Percentiles rank a stretch among this genome's conserved stretches.
Conservation (phyloP, 2,888 invertebrate species). For the Adelognathus sp. region DNA sequence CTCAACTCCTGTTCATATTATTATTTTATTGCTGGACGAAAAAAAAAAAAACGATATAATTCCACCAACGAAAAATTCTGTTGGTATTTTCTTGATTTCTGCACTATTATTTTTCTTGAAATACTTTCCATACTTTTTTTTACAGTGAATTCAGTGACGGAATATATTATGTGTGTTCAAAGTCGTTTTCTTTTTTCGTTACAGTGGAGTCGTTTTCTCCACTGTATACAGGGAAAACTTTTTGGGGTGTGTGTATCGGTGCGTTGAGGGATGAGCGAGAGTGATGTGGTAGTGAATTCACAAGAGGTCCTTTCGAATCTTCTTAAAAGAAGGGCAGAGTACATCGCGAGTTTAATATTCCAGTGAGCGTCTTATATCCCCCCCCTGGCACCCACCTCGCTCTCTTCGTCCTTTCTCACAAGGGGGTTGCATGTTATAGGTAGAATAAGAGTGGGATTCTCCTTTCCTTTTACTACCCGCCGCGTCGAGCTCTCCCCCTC, state of each 20-base stretch:
- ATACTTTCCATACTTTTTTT: too few relatives aligned
- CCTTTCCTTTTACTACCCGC: constrained; percentile 11
- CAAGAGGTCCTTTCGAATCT: constrained; percentile 57
- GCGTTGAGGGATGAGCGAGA: not conserved
- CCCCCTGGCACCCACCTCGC: constrained; percentile 38
- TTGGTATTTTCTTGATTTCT: too few relatives aligned
- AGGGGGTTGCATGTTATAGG: constrained; percentile 41
- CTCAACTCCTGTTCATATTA: too few relatives aligned
- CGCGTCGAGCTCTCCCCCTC: constrained; percentile 14
- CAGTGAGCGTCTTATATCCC: constrained; percentile 68
- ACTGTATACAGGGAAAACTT: not conserved
- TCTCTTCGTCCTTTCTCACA: constrained; percentile 12
- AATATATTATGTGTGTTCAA: too few relatives aligned
- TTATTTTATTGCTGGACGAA: too few relatives aligned
- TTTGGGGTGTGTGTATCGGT: not conserved
- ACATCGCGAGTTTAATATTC: constrained; percentile 75
- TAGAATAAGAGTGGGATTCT: not conserved
- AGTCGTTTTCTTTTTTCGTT: too few relatives aligned
- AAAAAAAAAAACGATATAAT: too few relatives aligned
- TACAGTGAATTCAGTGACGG: too few relatives aligned
- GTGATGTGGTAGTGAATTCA: constrained; percentile 25
- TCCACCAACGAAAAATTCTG: too few relatives aligned
- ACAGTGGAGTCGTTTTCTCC: too few relatives aligned
- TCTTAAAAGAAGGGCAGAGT: constrained; percentile 67
- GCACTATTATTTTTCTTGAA: too few relatives aligned